phyloP scores from a whole-genome alignment of 2,888 invertebrate genomes.

The Drosophila barbarae region DNA sequence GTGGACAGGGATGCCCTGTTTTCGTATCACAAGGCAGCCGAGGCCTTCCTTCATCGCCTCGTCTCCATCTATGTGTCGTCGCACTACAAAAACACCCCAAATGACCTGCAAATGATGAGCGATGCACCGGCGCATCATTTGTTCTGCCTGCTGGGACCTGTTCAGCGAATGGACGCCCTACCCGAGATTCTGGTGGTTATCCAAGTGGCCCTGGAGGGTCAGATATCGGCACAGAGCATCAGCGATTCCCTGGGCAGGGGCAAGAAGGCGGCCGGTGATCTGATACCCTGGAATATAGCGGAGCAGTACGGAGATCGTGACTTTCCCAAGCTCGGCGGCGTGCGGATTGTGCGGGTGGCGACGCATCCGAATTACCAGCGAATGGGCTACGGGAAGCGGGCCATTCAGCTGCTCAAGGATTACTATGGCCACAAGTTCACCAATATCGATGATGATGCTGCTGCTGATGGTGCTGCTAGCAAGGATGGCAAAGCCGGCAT shows the following conservation, averaged over 20 bases:
- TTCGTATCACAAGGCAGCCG: constrained; percentile 96
- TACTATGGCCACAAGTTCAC: constrained; percentile 93
- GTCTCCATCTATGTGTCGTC: constrained; percentile 97
- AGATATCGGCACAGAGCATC: constrained; percentile 85
- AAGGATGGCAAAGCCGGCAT: constrained; percentile 77
- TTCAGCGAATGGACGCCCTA: constrained; percentile 86
- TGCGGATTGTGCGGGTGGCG: constrained; percentile 96
- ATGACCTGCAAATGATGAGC: constrained; percentile 98
- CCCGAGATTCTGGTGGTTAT: constrained; percentile 97
- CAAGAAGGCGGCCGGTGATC: constrained; percentile 95
- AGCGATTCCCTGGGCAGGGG: constrained; percentile 90
- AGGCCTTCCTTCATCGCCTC: constrained; percentile 93
- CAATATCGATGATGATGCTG: constrained; percentile 83
- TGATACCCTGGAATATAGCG: constrained; percentile 99
- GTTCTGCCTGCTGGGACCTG: constrained; percentile 95
- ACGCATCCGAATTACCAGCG: constrained; percentile 98
- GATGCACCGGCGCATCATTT: constrained; percentile 99
- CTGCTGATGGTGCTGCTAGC: constrained; percentile 23
- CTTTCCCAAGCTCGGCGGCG: constrained; percentile 94
- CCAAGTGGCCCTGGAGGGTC: constrained; percentile 90
- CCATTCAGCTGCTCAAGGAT: constrained; percentile 89
- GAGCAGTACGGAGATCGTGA: constrained; percentile 97
- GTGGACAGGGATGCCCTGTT: constrained; percentile 96
- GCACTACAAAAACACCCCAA: constrained; percentile 99
- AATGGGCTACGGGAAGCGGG: constrained; percentile 97